phyloP scores from a whole-genome alignment of 2,113 vertebrate genomes.

The Halichoeres trimaculatus region DNA sequence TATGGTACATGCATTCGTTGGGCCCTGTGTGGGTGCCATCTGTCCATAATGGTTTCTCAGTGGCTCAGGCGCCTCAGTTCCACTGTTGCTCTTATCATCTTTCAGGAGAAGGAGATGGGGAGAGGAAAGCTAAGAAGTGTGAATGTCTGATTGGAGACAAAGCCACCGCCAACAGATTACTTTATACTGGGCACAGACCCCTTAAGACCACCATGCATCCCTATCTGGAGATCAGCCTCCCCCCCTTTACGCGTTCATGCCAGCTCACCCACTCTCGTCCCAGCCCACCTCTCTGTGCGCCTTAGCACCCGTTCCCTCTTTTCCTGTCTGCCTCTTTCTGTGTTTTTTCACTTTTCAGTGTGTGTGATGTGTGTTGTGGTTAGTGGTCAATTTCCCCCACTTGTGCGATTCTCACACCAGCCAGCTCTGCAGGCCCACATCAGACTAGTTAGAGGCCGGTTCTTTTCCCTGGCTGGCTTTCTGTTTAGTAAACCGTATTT shows the following conservation, averaged over 20 bases:
- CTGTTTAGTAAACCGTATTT: conserved; percentile 83
- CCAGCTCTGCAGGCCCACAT: conserved; percentile 54
- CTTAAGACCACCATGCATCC: conserved; percentile 59
- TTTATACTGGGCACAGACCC: conserved; percentile 56
- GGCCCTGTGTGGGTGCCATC: conserved; percentile 63
- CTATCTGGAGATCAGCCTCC: conserved; percentile 51
- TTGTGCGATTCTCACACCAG: conserved; percentile 63
- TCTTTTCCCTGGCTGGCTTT: conserved; percentile 55
- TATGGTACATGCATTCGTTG: conserved; percentile 45
- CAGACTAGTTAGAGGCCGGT: conserved; percentile 74
- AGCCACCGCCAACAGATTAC: conserved; percentile 62
- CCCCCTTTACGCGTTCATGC: conserved; percentile 26
- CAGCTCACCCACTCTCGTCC: conserved; percentile 43
- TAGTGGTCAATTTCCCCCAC: conserved; percentile 73
- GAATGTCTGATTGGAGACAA: conserved; percentile 67
- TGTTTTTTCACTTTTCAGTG: not conserved
- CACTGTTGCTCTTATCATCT: conserved; percentile 68
- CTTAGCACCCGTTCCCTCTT: not conserved
- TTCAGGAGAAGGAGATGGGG: conserved; percentile 58
- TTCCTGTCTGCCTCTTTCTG: not conserved
- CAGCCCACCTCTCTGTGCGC: conserved; percentile 15
- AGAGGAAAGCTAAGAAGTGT: conserved; percentile 66
- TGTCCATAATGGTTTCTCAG: conserved; percentile 62
- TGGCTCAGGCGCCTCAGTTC: conserved; percentile 53
- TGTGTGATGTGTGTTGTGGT: conserved; percentile 49